Percentiles rank a stretch among this genome's conserved stretches.
Conservation (phyloP, 2,113 vertebrate genomes). For the Pimephales promelas region DNA sequence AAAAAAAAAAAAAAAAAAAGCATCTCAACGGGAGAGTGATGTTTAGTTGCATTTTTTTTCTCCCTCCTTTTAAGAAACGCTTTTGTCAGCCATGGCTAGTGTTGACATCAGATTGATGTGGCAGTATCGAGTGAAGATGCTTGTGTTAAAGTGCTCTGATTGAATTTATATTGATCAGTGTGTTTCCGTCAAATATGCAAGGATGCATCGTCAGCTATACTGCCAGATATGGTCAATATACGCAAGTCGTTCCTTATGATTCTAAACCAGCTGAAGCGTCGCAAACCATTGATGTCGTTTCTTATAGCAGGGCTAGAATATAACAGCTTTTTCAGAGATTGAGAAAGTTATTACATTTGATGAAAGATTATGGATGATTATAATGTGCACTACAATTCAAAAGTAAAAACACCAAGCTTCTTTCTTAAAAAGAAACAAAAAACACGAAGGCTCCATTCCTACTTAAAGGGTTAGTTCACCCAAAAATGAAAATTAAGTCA, state of each 20-base stretch:
- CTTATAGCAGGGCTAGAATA: background rate
- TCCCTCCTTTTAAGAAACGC: background rate
- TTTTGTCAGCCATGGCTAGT: background rate
- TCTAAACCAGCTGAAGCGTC: too few species aligned
- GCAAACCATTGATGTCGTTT: background rate
- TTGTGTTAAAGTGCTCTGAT: constrained; percentile 9
- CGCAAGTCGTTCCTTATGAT: background rate
- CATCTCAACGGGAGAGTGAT: background rate
- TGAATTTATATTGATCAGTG: constrained; percentile 27
- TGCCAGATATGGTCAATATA: background rate
- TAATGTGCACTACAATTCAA: too few species aligned
- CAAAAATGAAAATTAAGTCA: too few species aligned
- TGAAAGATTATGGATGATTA: too few species aligned
- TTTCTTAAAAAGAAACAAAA: too few species aligned
- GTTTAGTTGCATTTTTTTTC: background rate
- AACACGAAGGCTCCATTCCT: background rate
- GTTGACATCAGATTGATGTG: constrained; percentile 3
- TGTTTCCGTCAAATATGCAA: background rate
- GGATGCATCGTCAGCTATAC: background rate
- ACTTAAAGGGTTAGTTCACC: too few species aligned
- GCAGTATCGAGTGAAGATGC: background rate
- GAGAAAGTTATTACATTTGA: too few species aligned
- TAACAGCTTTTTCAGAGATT: too few species aligned
- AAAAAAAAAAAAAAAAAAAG: background rate
- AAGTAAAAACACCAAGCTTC: background rate